These are phyloP conservation scores for Garrulus glandarius DNA, from an alignment of 2,797 vertebrate species.

Conservation along the genomic window DNA sequence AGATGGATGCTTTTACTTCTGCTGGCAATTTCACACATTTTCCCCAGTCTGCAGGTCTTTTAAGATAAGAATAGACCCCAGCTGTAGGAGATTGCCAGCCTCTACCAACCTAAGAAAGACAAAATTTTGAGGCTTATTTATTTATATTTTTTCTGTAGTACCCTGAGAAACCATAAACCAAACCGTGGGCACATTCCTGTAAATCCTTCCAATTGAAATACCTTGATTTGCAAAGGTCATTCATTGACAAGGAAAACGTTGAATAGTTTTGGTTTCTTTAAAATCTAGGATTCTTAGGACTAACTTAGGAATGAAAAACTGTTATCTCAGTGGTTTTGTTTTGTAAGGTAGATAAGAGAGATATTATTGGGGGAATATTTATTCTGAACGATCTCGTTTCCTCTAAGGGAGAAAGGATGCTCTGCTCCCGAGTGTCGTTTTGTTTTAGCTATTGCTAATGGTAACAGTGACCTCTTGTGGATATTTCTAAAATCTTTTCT, in stretches of 20 bases:
- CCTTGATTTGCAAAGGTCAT: background rate
- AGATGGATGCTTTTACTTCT: background rate
- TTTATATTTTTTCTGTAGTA: background rate
- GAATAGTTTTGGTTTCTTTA: background rate
- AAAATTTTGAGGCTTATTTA: background rate
- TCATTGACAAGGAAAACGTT: background rate
- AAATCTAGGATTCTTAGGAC: background rate
- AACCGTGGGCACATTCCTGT: background rate
- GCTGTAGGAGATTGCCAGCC: background rate
- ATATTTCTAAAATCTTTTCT: background rate
- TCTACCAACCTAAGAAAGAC: background rate
- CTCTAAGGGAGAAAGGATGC: background rate
- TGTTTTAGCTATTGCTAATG: constrained; percentile 30
- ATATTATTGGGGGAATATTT: background rate
- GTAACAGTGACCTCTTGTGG: constrained; percentile 69
- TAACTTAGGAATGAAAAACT: background rate
- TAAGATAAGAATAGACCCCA: background rate
- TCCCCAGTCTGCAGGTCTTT: background rate
- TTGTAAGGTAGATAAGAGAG: background rate
- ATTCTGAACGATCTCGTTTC: background rate
- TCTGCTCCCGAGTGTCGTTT: accelerated
- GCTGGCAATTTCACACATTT: background rate
- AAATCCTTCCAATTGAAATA: constrained; percentile 19
- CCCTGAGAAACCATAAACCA: background rate
- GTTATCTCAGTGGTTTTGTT: background rate